Evolutionary conservation across 1,140 invertebrate genomes (phyloP).

Genomic region (Centruroides sculpturatus): DNA sequence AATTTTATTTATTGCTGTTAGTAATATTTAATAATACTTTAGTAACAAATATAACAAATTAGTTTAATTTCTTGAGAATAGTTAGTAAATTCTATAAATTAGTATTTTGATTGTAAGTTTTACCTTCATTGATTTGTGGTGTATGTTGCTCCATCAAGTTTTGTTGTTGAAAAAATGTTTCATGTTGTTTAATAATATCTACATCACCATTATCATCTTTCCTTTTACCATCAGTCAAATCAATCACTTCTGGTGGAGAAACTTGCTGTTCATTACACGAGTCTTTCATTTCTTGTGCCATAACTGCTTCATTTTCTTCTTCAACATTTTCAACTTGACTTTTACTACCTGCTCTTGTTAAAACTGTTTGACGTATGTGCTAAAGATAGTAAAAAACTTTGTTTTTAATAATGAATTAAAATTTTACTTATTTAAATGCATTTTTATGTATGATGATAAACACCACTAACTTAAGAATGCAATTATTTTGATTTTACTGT

Average conservation of each 20-base stretch:
- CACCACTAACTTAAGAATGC: no score
- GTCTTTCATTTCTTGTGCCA: constrained; percentile 36
- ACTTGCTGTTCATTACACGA: constrained; percentile 31
- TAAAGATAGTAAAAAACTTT: constrained; percentile 29
- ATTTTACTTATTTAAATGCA: not conserved
- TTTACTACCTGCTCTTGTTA: constrained; percentile 56
- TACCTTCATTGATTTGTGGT: constrained; percentile 38
- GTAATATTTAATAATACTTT: no score
- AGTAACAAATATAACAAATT: no score
- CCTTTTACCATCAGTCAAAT: constrained; percentile 45
- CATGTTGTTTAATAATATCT: constrained; percentile 27
- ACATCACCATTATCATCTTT: constrained; percentile 17
- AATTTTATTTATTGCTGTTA: no score
- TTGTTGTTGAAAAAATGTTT: constrained; percentile 39
- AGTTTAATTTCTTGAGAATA: no score
- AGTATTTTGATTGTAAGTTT: not conserved
- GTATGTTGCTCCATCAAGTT: constrained; percentile 41
- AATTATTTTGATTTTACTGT: no score
- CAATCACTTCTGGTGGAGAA: constrained; percentile 47
- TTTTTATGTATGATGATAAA: no score
- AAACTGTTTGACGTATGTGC: constrained; percentile 76
- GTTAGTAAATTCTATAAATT: no score
- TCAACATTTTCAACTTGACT: constrained; percentile 45
- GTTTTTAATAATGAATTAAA: not conserved
- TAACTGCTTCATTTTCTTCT: constrained; percentile 40